phyloP scores from a whole-genome alignment of 1,140 invertebrate species.

The Caenorhabditis elegans region DNA sequence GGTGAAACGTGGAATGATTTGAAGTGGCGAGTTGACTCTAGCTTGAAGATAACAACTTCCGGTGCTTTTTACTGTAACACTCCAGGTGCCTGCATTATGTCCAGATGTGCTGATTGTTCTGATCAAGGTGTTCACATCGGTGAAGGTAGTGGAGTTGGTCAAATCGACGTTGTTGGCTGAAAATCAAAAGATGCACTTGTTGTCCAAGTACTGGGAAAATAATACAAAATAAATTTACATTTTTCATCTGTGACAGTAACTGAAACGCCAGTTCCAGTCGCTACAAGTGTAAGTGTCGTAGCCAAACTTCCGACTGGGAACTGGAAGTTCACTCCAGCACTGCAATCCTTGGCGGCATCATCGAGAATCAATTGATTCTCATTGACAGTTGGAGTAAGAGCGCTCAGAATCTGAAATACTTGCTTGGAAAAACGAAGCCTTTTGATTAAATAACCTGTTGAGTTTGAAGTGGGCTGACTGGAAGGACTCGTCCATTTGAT shows the following conservation, averaged over 20 bases:
- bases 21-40: conserved; percentile 13
- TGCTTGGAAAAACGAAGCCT: no score
- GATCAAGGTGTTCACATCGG: conserved; percentile 14
- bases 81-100: neutral
- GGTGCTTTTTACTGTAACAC: neutral
- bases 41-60: conserved; percentile 14
- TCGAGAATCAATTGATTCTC: conserved; percentile 20
- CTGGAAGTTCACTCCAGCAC: neutral
- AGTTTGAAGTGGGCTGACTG: neutral
- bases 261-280: conserved; percentile 5
- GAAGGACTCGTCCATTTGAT: conserved; percentile 16
- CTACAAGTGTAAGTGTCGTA: neutral
- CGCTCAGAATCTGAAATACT: neutral
- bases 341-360: conserved; percentile 26
- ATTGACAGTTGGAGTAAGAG: neutral
- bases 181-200: neutral
- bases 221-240: neutral
- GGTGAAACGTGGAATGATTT: conserved; percentile 17
- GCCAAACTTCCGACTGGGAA: conserved; percentile 19
- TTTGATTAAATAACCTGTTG: no score
- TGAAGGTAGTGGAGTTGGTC: neutral
- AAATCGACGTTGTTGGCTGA: neutral
- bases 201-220: neutral
- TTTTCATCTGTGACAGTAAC: conserved; percentile 3
- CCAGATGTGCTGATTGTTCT: neutral